phyloP scores from a whole-genome alignment of 1,140 invertebrate genomes.

The Calycopis cecrops region DNA sequence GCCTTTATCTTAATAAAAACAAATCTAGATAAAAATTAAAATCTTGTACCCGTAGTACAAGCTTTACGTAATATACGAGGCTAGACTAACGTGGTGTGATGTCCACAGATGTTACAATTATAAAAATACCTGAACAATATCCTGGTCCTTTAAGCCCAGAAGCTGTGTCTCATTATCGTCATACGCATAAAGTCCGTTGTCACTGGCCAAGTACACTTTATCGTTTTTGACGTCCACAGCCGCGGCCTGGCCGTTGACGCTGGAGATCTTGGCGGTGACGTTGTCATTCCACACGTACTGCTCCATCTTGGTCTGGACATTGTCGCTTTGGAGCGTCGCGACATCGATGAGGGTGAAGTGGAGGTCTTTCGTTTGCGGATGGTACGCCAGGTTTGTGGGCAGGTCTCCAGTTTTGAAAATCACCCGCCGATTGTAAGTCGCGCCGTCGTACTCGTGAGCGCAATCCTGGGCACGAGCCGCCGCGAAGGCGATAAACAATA shows the following conservation, averaged over 20 bases:
- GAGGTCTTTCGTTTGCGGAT: conserved; percentile 47
- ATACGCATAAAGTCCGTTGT: conserved; percentile 47
- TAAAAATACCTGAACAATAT: conserved; percentile 39
- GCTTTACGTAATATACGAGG: too few relatives aligned
- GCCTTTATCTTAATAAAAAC: too few relatives aligned
- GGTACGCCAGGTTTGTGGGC: conserved; percentile 55
- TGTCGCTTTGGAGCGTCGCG: conserved; percentile 51
- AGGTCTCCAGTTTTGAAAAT: conserved; percentile 56
- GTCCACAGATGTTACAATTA: too few relatives aligned
- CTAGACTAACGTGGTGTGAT: too few relatives aligned
- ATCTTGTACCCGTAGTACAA: too few relatives aligned
- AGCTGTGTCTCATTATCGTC: conserved; percentile 48
- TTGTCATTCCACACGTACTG: conserved; percentile 53
- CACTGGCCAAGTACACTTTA: conserved; percentile 55
- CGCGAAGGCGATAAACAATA: conserved; percentile 37
- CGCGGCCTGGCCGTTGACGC: conserved; percentile 54
- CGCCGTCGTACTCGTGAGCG: conserved; percentile 40
- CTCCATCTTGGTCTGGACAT: conserved; percentile 65
- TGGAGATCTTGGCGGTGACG: conserved; percentile 51
- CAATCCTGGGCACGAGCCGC: conserved; percentile 42
- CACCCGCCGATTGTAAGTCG: conserved; percentile 37
- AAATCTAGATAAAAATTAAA: too few relatives aligned
- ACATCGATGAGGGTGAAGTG: conserved; percentile 60
- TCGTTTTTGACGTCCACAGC: conserved; percentile 50
- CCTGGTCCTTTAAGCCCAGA: conserved; percentile 49